Conservation (phyloP, 2,113 vertebrate genomes). For the Pomatorhinus ruficollis region DNA sequence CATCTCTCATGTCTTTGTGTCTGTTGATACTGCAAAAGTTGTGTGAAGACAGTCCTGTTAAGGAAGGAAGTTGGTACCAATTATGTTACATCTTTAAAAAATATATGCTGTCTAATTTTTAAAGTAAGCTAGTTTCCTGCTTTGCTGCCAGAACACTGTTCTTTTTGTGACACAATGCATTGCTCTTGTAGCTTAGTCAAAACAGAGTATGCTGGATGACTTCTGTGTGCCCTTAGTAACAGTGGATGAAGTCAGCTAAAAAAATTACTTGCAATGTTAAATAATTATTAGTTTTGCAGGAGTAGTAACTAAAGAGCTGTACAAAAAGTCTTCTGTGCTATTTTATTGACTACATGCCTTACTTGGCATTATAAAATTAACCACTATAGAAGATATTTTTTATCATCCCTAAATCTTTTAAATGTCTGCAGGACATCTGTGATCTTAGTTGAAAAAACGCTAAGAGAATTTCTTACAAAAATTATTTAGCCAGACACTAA, state of each 20-base stretch:
- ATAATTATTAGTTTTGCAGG: not conserved
- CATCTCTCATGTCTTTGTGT: not conserved
- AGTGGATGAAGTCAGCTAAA: not conserved
- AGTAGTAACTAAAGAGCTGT: not conserved
- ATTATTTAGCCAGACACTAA: not conserved
- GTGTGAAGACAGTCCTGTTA: not conserved
- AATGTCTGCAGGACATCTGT: not conserved
- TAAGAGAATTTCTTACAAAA: not conserved
- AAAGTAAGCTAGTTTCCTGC: not conserved
- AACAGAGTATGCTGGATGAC: not conserved
- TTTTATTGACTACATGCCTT: not conserved
- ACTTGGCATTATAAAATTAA: not conserved
- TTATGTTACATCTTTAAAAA: not conserved
- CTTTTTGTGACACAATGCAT: not conserved
- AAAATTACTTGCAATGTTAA: not conserved
- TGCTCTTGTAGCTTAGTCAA: not conserved
- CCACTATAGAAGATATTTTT: not conserved
- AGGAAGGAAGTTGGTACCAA: not conserved
- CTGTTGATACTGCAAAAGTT: not conserved
- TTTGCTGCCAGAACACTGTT: not conserved
- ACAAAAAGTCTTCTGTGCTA: not conserved
- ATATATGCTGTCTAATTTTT: not conserved
- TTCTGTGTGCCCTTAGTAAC: not conserved
- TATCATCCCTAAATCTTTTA: not conserved
- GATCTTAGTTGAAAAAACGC: not conserved